phyloP scores from a whole-genome alignment of 2,113 vertebrate species.

The Mus musculus region DNA sequence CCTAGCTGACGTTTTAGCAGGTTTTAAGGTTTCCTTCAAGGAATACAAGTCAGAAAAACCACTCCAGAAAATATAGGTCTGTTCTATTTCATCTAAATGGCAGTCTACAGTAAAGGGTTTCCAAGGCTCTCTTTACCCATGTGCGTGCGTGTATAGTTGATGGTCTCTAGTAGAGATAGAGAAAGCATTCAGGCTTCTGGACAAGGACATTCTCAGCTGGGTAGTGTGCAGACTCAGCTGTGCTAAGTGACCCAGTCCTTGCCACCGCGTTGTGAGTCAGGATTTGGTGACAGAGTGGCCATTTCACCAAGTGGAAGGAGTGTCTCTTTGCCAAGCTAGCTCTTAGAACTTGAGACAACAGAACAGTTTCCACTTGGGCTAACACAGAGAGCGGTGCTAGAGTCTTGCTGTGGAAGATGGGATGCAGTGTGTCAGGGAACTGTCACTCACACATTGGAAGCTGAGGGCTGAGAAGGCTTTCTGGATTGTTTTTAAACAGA shows the following conservation, averaged over 20 bases:
- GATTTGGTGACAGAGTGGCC: neutral
- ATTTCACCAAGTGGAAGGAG: conserved; percentile 62
- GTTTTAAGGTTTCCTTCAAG: conserved; percentile 77
- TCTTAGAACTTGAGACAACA: conserved; percentile 50
- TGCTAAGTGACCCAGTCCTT: conserved; percentile 38
- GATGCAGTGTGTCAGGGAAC: conserved; percentile 56
- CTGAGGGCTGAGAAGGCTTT: conserved; percentile 67
- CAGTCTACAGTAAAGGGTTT: conserved; percentile 57
- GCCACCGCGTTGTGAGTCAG: conserved; percentile 61
- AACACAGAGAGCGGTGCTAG: neutral
- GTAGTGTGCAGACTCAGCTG: conserved; percentile 58
- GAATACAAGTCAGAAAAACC: conserved; percentile 61
- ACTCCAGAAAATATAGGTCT: conserved; percentile 57
- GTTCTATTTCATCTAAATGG: conserved; percentile 53
- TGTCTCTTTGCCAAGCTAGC: conserved; percentile 75
- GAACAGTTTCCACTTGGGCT: conserved; percentile 73
- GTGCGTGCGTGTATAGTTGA: conserved; percentile 53
- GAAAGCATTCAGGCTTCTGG: neutral
- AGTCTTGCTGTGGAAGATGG: conserved; percentile 58
- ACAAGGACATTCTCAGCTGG: neutral
- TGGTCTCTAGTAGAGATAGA: conserved; percentile 65
- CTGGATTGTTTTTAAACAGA: conserved; percentile 78
- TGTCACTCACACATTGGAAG: conserved; percentile 54
- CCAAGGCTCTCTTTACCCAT: conserved; percentile 35
- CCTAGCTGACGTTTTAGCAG: conserved; percentile 45